Percentiles rank a stretch among this genome's conserved stretches.
Evolutionary conservation across 1,140 invertebrate species (phyloP).

Genomic region (Augochlora pura): DNA sequence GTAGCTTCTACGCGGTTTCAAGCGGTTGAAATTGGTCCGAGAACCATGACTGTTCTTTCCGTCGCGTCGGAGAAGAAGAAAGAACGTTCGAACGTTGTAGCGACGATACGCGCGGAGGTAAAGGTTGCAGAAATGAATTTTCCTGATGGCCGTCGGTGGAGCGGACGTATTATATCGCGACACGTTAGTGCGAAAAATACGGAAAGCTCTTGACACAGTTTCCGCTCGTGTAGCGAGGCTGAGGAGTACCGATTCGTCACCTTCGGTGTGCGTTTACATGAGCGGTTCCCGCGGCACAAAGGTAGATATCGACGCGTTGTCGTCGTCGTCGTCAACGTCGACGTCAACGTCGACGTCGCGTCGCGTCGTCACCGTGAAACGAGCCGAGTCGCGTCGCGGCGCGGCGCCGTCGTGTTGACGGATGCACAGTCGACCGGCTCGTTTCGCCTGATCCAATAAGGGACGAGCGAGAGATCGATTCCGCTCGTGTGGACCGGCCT

Average conservation of each 20-base stretch:
- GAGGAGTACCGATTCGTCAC: not conserved
- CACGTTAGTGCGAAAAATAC: conserved; percentile 24
- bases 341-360: no score
- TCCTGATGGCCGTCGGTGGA: not conserved
- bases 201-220: conserved; percentile 42
- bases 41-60: no score
- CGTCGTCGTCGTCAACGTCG: no score
- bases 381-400: not conserved
- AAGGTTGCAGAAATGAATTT: not conserved
- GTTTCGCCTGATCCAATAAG: conserved; percentile 43
- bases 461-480: conserved; percentile 19
- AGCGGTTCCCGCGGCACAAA: not conserved
- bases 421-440: conserved; percentile 33
- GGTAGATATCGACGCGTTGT: not conserved
- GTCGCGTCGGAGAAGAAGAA: no score
- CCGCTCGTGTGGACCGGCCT: conserved; percentile 36
- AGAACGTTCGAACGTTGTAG: no score
- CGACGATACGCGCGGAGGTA: no score
- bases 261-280: conserved; percentile 26
- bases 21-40: no score
- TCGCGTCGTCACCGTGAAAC: conserved; percentile 1
- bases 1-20: no score
- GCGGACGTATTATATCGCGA: conserved; percentile 20
- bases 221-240: not conserved
- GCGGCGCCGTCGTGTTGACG: conserved; percentile 12